Percentiles rank a stretch among this genome's conserved stretches.
These are phyloP conservation scores for Zophobas atratus DNA, from an alignment of 1,140 invertebrate species.

Conservation along the genomic window DNA sequence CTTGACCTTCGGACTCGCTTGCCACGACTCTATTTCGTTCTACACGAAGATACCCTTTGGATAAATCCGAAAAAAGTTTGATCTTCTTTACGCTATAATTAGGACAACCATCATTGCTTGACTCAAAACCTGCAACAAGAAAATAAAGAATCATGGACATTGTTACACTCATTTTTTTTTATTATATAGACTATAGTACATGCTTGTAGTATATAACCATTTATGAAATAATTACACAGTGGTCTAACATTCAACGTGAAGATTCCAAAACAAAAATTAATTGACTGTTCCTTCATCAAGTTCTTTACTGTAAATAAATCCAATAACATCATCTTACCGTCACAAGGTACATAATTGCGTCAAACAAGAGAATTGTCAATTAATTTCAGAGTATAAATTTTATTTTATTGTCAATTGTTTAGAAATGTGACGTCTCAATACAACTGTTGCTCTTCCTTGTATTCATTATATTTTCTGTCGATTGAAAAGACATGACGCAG, in stretches of 20 bases:
- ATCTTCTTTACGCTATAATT: conserved; percentile 33
- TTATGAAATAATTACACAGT: conserved; percentile 1
- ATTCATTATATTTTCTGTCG: not conserved
- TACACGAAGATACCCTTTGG: conserved; percentile 46
- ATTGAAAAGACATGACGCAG: too few species aligned
- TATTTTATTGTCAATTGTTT: conserved; percentile 30
- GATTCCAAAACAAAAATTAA: too few species aligned
- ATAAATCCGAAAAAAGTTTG: conserved; percentile 39
- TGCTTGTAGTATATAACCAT: not conserved
- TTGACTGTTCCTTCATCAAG: too few species aligned
- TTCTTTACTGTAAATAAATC: too few species aligned
- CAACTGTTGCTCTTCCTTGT: not conserved
- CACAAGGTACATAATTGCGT: not conserved
- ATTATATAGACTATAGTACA: not conserved
- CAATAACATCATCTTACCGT: too few species aligned
- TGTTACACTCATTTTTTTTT: too few species aligned
- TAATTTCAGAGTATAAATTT: conserved; percentile 15
- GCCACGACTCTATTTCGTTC: conserved; percentile 44
- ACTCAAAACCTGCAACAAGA: conserved; percentile 50
- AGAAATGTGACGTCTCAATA: conserved; percentile 3
- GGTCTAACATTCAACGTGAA: not conserved
- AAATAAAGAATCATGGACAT: not conserved
- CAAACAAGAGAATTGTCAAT: not conserved
- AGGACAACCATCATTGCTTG: conserved; percentile 21
- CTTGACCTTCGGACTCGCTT: not conserved